phyloP scores from a whole-genome alignment of 2,888 invertebrate species.

The Allolobophora icterica region DNA sequence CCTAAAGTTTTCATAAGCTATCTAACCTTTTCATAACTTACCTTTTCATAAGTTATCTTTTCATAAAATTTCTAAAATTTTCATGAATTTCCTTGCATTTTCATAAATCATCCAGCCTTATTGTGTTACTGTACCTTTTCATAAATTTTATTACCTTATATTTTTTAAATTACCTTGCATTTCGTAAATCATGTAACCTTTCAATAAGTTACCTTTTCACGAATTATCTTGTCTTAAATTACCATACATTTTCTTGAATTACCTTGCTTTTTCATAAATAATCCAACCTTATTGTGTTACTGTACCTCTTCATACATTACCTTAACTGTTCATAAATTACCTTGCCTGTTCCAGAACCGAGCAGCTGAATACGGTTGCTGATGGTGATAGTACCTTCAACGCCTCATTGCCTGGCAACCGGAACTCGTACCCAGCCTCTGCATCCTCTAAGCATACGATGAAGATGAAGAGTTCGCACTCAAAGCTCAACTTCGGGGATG shows the following conservation, averaged over 20 bases:
- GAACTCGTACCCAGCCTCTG: constrained; percentile 1
- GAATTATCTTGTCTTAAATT: too few relatives aligned
- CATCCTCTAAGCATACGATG: background rate
- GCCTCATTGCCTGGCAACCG: background rate
- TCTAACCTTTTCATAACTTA: background rate
- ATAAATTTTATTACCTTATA: background rate
- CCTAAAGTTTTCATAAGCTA: background rate
- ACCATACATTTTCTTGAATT: too few relatives aligned
- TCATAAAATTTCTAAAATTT: too few relatives aligned
- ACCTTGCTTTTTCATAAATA: too few relatives aligned
- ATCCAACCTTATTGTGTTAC: too few relatives aligned
- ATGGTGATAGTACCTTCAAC: constrained; percentile 4
- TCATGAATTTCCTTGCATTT: too few relatives aligned
- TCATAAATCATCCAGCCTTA: too few relatives aligned
- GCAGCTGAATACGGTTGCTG: constrained; percentile 8
- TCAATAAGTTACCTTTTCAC: too few relatives aligned
- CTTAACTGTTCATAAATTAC: background rate
- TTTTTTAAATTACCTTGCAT: too few relatives aligned
- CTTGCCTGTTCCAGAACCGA: background rate
- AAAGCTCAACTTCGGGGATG: constrained; percentile 63
- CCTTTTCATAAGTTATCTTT: background rate
- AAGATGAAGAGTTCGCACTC: constrained; percentile 48
- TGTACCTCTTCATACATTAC: too few relatives aligned
- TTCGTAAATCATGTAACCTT: too few relatives aligned
- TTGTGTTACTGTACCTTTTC: background rate